These are phyloP conservation scores for Carcina quercana DNA, from an alignment of 2,888 invertebrate genomes.

Conservation along the genomic window DNA sequence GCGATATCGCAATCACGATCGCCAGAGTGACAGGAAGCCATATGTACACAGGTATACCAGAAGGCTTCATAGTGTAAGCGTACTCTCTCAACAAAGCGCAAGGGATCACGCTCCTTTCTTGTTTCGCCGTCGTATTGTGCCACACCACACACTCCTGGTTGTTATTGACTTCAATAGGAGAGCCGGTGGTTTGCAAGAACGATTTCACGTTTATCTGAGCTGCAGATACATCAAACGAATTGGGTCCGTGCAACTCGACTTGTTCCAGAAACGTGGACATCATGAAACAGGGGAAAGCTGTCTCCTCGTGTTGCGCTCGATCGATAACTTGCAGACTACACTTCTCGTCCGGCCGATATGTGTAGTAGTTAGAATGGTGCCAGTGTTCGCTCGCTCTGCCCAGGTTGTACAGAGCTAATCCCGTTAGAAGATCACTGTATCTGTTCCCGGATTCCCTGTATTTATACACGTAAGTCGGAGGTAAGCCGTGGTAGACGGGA, in stretches of 20 bases:
- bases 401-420: slow-evolving; percentile 58
- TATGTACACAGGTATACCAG: slow-evolving; percentile 51
- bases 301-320: slow-evolving; percentile 45
- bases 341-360: slow-evolving; percentile 35
- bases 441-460: slow-evolving; percentile 48
- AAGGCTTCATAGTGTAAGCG: slow-evolving; percentile 47
- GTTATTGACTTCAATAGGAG: slow-evolving; percentile 35
- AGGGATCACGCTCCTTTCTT: slow-evolving; percentile 41
- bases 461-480: slow-evolving; percentile 55
- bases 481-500: slow-evolving; percentile 54
- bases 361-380: slow-evolving; percentile 36
- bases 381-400: slow-evolving; percentile 39
- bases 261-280: slow-evolving; percentile 55
- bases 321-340: slow-evolving; percentile 56
- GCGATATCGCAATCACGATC: slow-evolving; percentile 34
- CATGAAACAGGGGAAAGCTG: slow-evolving; percentile 51
- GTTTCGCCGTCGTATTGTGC: slow-evolving; percentile 44
- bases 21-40: slow-evolving; percentile 51
- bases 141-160: slow-evolving; percentile 54
- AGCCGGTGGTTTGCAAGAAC: slow-evolving; percentile 32
- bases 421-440: slow-evolving; percentile 48
- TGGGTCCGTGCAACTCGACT: slow-evolving; percentile 23
- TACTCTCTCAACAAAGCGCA: slow-evolving; percentile 53
- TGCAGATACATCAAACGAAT: slow-evolving; percentile 45
- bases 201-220: slow-evolving; percentile 41